Conservation (phyloP, 2,888 invertebrate species). For the Onthophagus sagittarius region DNA sequence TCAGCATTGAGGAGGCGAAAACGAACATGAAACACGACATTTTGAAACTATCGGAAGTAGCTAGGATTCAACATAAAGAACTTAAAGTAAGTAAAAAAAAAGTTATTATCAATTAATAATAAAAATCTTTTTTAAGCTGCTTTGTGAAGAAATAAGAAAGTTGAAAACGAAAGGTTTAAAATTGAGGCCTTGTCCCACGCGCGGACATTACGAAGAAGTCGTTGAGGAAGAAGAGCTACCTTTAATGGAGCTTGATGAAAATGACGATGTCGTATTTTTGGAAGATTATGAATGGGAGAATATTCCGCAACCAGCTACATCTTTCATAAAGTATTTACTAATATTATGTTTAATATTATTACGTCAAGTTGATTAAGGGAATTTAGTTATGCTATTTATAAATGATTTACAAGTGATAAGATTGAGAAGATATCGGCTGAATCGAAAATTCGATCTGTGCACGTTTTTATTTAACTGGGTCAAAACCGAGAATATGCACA, state of each 20-base stretch:
- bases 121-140: not conserved
- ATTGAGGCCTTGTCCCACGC: slow-evolving; percentile 17
- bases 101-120: not conserved
- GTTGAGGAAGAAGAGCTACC: slow-evolving; percentile 26
- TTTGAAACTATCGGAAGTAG: slow-evolving; percentile 43
- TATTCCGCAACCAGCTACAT: not conserved
- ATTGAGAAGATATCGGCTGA: too few relatives aligned
- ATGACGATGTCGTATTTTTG: slow-evolving; percentile 24
- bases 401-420: too few relatives aligned
- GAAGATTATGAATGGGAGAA: not conserved
- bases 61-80: slow-evolving; percentile 44
- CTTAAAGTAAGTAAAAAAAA: slow-evolving; percentile 35
- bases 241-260: slow-evolving; percentile 25
- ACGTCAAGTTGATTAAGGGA: too few relatives aligned
- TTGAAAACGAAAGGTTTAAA: slow-evolving; percentile 41
- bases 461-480: too few relatives aligned
- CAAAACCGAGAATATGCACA: too few relatives aligned
- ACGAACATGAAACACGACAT: slow-evolving; percentile 44
- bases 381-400: too few relatives aligned
- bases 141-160: slow-evolving; percentile 36
- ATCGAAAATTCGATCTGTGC: too few relatives aligned
- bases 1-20: slow-evolving; percentile 37
- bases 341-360: too few relatives aligned
- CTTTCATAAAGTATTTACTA: slow-evolving; percentile 5
- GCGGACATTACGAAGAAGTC: slow-evolving; percentile 23